Evolutionary conservation across 2,888 invertebrate genomes (phyloP).

Genomic region (Luffia ferchaultella): DNA sequence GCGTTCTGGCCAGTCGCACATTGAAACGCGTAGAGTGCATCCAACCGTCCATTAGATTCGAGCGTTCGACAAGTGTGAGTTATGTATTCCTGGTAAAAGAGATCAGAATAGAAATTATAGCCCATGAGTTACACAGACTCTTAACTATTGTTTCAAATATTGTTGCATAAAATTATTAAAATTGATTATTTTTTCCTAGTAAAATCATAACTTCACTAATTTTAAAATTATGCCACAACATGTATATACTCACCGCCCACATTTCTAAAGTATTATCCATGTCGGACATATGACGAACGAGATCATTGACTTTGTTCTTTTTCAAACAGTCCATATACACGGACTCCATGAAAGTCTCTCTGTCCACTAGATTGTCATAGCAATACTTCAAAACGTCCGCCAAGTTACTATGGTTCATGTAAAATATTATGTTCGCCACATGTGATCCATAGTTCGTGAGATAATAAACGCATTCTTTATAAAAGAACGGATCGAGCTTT

Average conservation of each 20-base stretch:
- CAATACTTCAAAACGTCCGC: slow-evolving; percentile 75
- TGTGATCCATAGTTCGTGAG: slow-evolving; percentile 82
- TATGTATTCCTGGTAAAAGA: slow-evolving; percentile 62
- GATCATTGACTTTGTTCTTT: slow-evolving; percentile 65
- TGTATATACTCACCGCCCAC: slow-evolving; percentile 67
- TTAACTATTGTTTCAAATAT: no score
- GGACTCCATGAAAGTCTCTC: slow-evolving; percentile 75
- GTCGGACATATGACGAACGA: slow-evolving; percentile 71
- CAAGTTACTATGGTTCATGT: slow-evolving; percentile 75
- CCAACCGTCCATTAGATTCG: slow-evolving; percentile 71
- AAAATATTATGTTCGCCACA: slow-evolving; percentile 77
- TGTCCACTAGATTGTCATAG: slow-evolving; percentile 71
- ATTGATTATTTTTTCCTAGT: no score
- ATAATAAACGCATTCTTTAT: slow-evolving; percentile 85
- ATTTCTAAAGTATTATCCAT: slow-evolving; percentile 71
- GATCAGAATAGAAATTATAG: not conserved
- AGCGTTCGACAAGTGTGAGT: slow-evolving; percentile 75
- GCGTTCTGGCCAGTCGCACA: slow-evolving; percentile 76
- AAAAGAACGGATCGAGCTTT: slow-evolving; percentile 65
- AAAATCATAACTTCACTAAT: no score
- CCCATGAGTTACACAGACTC: no score
- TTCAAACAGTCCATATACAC: slow-evolving; percentile 75
- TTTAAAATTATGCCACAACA: not conserved
- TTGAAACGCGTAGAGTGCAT: slow-evolving; percentile 79
- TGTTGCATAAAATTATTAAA: no score